A percentile compares a stretch with the other conserved stretches of the same genome.
Evolutionary conservation across 2,888 invertebrate genomes (phyloP).

Genomic region (Nomada ruficornis): DNA sequence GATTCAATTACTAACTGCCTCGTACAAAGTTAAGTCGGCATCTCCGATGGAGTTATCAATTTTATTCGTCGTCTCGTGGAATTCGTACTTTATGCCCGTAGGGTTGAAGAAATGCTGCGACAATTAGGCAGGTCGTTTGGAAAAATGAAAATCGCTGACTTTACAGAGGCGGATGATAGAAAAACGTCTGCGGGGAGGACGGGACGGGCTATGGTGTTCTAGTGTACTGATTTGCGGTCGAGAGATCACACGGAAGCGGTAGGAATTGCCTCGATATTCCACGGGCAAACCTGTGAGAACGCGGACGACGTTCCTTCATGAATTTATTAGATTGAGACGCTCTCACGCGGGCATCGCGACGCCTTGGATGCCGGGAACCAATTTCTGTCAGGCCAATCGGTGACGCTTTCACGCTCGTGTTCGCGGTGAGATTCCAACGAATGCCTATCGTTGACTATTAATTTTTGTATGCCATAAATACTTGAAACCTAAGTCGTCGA

Average conservation of each 20-base stretch:
- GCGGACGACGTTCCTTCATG: conserved; percentile 60
- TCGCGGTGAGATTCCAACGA: conserved; percentile 31
- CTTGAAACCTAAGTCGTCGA: no score
- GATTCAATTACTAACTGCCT: no score
- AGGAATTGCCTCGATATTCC: conserved; percentile 59
- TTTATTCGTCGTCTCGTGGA: no score
- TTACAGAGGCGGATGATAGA: not conserved
- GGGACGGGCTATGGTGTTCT: conserved; percentile 25
- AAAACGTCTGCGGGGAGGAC: conserved; percentile 27
- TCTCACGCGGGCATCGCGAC: conserved; percentile 65
- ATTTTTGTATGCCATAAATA: not conserved
- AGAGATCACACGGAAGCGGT: conserved; percentile 67
- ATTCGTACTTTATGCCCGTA: no score
- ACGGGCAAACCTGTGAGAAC: conserved; percentile 64
- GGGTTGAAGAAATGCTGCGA: not conserved
- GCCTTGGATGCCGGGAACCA: conserved; percentile 37
- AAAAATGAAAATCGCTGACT: conserved; percentile 10
- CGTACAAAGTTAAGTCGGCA: no score
- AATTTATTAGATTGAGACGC: conserved; percentile 76
- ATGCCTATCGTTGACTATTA: not conserved
- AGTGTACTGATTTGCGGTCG: conserved; percentile 66
- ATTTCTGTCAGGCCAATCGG: conserved; percentile 38
- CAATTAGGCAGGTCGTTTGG: not conserved
- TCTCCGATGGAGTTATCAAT: no score
- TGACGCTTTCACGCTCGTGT: conserved; percentile 49